Evolutionary conservation across 2,797 vertebrate species (phyloP).

Genomic region (Orientallactaga sibirica): DNA sequence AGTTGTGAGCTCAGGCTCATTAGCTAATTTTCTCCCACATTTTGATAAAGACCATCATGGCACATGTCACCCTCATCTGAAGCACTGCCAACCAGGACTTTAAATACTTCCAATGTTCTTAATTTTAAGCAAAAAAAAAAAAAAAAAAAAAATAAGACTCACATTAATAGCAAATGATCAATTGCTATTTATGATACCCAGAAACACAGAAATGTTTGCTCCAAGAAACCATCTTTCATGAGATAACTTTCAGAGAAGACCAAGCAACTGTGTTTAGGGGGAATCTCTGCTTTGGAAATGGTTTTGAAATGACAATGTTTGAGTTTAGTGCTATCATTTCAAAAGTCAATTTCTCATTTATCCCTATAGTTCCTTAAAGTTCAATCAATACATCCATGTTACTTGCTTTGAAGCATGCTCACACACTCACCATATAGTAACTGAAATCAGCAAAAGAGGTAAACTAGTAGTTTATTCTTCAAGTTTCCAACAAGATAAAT

Average conservation of each 20-base stretch:
- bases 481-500: constrained; percentile 14
- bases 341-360: not conserved
- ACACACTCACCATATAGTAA: not conserved
- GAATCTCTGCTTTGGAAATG: not conserved
- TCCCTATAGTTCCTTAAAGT: not conserved
- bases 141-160: not conserved
- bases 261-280: not conserved
- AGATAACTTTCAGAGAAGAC: not conserved
- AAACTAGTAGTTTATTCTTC: not conserved
- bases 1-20: not conserved
- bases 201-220: not conserved
- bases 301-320: not conserved
- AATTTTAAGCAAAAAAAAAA: not conserved
- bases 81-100: not conserved
- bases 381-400: not conserved
- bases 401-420: not conserved
- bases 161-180: not conserved
- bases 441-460: not conserved
- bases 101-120: not conserved
- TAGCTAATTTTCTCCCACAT: not conserved
- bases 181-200: not conserved
- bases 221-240: constrained; percentile 6
- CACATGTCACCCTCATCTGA: not conserved
- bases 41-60: not conserved
- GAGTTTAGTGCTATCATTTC: not conserved